Conservation (phyloP, 2,797 vertebrate genomes). For the Discoglossus pictus region DNA sequence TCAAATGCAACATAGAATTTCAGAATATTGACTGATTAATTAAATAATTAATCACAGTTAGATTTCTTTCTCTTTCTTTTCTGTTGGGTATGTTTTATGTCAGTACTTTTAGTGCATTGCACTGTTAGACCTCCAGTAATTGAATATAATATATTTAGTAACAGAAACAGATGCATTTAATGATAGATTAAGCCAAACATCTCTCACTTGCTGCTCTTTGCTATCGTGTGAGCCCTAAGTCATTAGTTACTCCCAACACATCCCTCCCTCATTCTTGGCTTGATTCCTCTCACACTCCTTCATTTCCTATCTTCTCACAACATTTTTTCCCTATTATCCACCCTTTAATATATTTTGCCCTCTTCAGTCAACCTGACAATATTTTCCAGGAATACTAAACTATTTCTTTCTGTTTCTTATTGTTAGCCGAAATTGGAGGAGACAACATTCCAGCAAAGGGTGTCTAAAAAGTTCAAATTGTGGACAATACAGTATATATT, state of each 20-base stretch:
- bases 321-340: background rate
- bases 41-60: no score
- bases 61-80: no score
- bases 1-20: no score
- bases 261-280: conserved; percentile 21
- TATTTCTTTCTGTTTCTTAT: conserved; percentile 13
- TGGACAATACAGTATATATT: no score
- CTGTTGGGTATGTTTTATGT: no score
- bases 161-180: conserved; percentile 9
- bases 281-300: conserved; percentile 1
- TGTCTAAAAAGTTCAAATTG: no score
- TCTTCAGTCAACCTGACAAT: no score
- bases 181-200: conserved; percentile 5
- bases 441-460: conserved; percentile 14
- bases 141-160: no score
- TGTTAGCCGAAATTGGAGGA: conserved; percentile 24
- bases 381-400: conserved; percentile 6
- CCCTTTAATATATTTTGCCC: no score
- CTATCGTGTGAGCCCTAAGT: background rate
- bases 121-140: no score
- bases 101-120: no score
- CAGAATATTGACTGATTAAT: no score
- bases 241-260: background rate
- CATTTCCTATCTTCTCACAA: background rate
- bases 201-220: background rate